phyloP scores from a whole-genome alignment of 2,888 invertebrate species.

The Cheilosia soror region DNA sequence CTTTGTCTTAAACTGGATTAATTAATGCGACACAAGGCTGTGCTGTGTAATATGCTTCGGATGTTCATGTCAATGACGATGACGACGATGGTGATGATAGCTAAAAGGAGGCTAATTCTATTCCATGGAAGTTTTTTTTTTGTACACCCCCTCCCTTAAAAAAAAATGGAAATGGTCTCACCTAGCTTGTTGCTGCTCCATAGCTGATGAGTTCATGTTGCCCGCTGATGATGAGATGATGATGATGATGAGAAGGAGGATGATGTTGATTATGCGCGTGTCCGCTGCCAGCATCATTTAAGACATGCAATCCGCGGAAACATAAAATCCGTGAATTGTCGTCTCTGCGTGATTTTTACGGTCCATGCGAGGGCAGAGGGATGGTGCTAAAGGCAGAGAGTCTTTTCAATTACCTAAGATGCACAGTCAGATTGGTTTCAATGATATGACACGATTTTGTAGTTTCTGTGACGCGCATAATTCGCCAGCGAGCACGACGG shows the following conservation, averaged over 20 bases:
- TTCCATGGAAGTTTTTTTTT: constrained; percentile 25
- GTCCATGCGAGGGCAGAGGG: constrained; percentile 2
- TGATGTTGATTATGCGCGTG: constrained; percentile 70
- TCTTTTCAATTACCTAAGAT: constrained; percentile 60
- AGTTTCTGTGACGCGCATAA: constrained; percentile 44
- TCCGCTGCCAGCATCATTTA: constrained; percentile 56
- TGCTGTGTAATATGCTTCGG: constrained; percentile 36
- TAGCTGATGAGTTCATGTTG: constrained; percentile 31
- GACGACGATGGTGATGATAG: constrained; percentile 44
- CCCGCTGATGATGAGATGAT: constrained; percentile 23
- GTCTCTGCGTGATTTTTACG: constrained; percentile 17
- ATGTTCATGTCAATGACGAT: constrained; percentile 68
- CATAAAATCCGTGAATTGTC: constrained; percentile 49
- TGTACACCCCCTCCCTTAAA: constrained; percentile 11
- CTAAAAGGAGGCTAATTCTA: constrained; percentile 45
- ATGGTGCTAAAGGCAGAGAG: background rate
- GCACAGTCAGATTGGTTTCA: constrained; percentile 68
- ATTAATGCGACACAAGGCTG: constrained; percentile 54
- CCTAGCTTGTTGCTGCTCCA: constrained; percentile 18
- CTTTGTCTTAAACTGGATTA: constrained; percentile 11
- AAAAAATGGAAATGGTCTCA: constrained; percentile 15
- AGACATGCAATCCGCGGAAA: constrained; percentile 44
- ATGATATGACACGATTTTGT: constrained; percentile 71
- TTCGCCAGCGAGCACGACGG: constrained; percentile 35
- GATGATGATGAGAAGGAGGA: constrained; percentile 26